Percentiles rank a stretch among this genome's conserved stretches.
Evolutionary conservation across 2,113 vertebrate species (phyloP).

Genomic region (Clinocottus analis): DNA sequence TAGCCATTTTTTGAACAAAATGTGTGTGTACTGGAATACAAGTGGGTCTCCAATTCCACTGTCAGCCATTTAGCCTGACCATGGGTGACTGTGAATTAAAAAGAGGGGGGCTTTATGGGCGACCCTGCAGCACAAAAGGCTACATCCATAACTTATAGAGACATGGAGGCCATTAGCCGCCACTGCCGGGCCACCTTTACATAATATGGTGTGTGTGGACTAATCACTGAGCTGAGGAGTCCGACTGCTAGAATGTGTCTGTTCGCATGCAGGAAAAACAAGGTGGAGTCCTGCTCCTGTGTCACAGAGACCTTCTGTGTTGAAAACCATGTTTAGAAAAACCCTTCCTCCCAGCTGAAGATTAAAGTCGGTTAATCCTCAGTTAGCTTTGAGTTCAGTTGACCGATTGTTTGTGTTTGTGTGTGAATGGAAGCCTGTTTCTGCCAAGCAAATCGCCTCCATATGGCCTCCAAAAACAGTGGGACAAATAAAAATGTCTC

Average conservation of each 20-base stretch:
- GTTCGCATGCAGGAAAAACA: constrained; percentile 34
- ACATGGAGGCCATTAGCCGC: constrained; percentile 80
- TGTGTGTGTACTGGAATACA: constrained; percentile 69
- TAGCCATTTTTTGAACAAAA: constrained; percentile 73
- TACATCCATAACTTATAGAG: constrained; percentile 84
- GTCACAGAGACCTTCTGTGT: neutral
- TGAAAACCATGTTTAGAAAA: constrained; percentile 44
- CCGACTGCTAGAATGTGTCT: constrained; percentile 44
- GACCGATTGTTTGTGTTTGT: constrained; percentile 59
- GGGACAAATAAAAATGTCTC: constrained; percentile 74
- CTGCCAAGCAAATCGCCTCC: constrained; percentile 67
- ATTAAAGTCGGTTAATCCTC: constrained; percentile 48
- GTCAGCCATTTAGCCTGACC: constrained; percentile 84
- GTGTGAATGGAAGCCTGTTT: constrained; percentile 69
- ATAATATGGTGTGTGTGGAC: constrained; percentile 78
- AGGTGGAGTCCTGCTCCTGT: constrained; percentile 4
- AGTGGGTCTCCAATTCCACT: constrained; percentile 78
- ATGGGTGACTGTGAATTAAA: constrained; percentile 85
- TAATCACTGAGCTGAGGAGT: constrained; percentile 79
- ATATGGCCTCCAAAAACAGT: constrained; percentile 60
- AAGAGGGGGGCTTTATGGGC: constrained; percentile 83
- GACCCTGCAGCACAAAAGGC: constrained; percentile 84
- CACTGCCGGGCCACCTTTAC: constrained; percentile 80
- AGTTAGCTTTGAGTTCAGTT: constrained; percentile 67
- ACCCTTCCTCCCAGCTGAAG: constrained; percentile 6